Evolutionary conservation across 2,888 invertebrate species (phyloP).

Genomic region (Thumatha senex): DNA sequence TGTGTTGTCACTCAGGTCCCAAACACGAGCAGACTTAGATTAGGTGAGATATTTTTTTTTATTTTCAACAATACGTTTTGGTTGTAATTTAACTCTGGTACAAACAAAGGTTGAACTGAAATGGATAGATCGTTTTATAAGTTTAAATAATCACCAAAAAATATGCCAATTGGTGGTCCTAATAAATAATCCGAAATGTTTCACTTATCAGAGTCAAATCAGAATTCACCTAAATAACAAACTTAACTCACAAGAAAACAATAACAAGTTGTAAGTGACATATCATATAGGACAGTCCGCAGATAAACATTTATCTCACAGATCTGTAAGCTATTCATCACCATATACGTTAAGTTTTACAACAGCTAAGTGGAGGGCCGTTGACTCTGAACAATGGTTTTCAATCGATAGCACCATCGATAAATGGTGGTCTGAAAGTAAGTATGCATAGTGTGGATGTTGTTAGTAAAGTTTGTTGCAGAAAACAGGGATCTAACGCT

Average conservation of each 20-base stretch:
- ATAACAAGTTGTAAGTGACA: constrained; percentile 39
- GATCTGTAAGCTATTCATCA: constrained; percentile 54
- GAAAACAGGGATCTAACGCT: constrained; percentile 5
- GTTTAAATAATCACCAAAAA: neutral
- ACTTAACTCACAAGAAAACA: constrained; percentile 30
- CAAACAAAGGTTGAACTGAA: too few species aligned
- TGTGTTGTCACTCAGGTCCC: too few species aligned
- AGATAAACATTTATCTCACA: constrained; percentile 51
- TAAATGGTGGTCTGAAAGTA: constrained; percentile 42
- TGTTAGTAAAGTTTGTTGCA: constrained; percentile 24
- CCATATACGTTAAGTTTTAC: constrained; percentile 50
- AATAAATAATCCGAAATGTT: neutral
- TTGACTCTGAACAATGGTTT: constrained; percentile 66
- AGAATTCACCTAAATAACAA: constrained; percentile 1
- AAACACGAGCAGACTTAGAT: too few species aligned
- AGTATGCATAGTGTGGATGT: constrained; percentile 38
- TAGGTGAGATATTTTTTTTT: too few species aligned
- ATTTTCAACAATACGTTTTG: too few species aligned
- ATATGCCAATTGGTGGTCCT: neutral
- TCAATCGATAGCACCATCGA: constrained; percentile 60
- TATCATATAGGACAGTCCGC: constrained; percentile 47
- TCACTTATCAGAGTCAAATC: constrained; percentile 27
- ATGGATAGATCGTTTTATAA: too few species aligned
- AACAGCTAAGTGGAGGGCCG: constrained; percentile 55
- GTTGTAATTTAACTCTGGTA: too few species aligned